phyloP scores from a whole-genome alignment of 1,140 invertebrate species.

The Tribolium castaneum region DNA sequence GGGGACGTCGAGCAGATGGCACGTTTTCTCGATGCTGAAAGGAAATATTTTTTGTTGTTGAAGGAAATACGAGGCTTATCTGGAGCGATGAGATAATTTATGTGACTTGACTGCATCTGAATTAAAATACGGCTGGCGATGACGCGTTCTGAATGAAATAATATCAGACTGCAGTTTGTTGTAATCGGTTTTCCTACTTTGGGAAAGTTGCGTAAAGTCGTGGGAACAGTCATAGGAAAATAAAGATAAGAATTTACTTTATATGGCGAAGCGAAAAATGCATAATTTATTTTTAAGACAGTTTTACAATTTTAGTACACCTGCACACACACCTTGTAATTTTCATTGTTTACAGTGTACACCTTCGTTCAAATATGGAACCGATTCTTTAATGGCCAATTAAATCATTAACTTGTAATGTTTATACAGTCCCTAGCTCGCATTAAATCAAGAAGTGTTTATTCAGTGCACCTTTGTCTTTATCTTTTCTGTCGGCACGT shows the following conservation, averaged over 20 bases:
- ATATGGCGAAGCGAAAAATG: too few relatives aligned
- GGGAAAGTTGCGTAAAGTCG: background rate
- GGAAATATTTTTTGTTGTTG: constrained; percentile 1
- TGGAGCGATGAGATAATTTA: constrained; percentile 6
- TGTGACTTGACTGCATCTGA: background rate
- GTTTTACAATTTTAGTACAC: background rate
- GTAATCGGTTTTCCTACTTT: background rate
- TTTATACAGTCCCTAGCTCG: background rate
- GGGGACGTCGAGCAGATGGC: background rate
- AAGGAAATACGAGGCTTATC: constrained; percentile 12
- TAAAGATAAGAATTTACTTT: background rate
- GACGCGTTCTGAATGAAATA: too few relatives aligned
- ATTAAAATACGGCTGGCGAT: too few relatives aligned
- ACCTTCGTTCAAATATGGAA: background rate
- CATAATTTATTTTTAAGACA: too few relatives aligned
- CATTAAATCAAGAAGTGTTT: background rate
- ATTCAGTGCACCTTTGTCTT: background rate
- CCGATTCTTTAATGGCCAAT: background rate
- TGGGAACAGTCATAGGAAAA: background rate
- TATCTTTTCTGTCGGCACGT: background rate
- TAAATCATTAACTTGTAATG: background rate
- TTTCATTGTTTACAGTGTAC: background rate
- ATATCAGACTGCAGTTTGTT: background rate
- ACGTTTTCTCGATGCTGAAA: background rate
- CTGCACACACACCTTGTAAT: background rate